A percentile compares a stretch with the other conserved stretches of the same genome.
These are phyloP conservation scores for Ibycter americanus DNA, from an alignment of 2,797 vertebrate genomes.

Conservation along the genomic window DNA sequence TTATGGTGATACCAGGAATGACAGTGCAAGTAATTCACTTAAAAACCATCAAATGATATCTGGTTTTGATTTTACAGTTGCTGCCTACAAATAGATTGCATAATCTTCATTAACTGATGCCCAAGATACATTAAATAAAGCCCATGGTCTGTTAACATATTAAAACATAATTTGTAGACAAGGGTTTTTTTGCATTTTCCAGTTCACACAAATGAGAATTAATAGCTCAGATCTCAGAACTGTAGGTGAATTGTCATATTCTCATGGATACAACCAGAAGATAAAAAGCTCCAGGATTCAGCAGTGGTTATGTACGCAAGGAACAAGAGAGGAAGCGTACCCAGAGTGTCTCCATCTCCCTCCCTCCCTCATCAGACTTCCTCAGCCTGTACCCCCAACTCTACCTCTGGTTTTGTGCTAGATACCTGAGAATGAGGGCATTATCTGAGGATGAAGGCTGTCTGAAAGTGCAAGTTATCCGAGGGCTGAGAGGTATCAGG, in stretches of 20 bases:
- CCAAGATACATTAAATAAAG: background rate
- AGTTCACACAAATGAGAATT: background rate
- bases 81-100: background rate
- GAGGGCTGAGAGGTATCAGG: background rate
- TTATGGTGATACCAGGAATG: background rate
- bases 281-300: background rate
- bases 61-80: background rate
- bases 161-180: background rate
- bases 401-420: background rate
- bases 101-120: background rate
- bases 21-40: background rate
- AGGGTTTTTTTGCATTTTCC: background rate
- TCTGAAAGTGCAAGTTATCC: background rate
- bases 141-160: background rate
- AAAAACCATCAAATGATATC: background rate
- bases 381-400: background rate
- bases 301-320: background rate
- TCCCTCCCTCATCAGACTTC: background rate
- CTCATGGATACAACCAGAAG: background rate
- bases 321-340: background rate
- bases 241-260: background rate
- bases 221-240: background rate
- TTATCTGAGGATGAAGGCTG: background rate
- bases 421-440: background rate
- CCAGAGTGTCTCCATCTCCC: background rate